A percentile compares a stretch with the other conserved stretches of the same genome.
Evolutionary conservation across 2,888 invertebrate genomes (phyloP).

Genomic region (Cistogaster globosa): DNA sequence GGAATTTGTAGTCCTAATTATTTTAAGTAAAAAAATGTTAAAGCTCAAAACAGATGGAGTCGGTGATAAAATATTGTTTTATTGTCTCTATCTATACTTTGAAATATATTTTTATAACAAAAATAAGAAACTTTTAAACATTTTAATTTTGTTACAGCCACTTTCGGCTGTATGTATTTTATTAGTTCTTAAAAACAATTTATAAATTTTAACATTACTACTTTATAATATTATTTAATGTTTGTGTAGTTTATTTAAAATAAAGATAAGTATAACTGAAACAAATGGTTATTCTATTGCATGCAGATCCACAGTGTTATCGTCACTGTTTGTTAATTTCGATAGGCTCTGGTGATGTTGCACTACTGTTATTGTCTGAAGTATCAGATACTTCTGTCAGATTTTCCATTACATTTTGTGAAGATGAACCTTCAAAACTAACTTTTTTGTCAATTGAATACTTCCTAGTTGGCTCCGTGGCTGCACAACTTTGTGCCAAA

Average conservation of each 20-base stretch:
- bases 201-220: slow-evolving; percentile 34
- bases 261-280: slow-evolving; percentile 31
- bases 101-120: not conserved
- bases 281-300: slow-evolving; percentile 25
- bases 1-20: not conserved
- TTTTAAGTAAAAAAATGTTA: slow-evolving; percentile 13
- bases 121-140: not conserved
- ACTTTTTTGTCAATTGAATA: slow-evolving; percentile 74
- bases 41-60: not conserved
- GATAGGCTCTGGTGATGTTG: slow-evolving; percentile 67
- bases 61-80: not conserved
- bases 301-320: no score
- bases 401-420: slow-evolving; percentile 69
- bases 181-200: not conserved
- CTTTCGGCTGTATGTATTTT: not conserved
- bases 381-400: slow-evolving; percentile 72
- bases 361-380: slow-evolving; percentile 58
- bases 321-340: not conserved
- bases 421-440: slow-evolving; percentile 72
- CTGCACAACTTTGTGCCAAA: slow-evolving; percentile 51
- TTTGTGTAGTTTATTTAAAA: slow-evolving; percentile 57
- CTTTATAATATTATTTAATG: slow-evolving; percentile 49
- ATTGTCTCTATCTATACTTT: not conserved
- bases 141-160: not conserved
- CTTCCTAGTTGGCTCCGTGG: slow-evolving; percentile 45